These are phyloP conservation scores for Chelonus insularis DNA, from an alignment of 1,140 invertebrate genomes.

Conservation along the genomic window DNA sequence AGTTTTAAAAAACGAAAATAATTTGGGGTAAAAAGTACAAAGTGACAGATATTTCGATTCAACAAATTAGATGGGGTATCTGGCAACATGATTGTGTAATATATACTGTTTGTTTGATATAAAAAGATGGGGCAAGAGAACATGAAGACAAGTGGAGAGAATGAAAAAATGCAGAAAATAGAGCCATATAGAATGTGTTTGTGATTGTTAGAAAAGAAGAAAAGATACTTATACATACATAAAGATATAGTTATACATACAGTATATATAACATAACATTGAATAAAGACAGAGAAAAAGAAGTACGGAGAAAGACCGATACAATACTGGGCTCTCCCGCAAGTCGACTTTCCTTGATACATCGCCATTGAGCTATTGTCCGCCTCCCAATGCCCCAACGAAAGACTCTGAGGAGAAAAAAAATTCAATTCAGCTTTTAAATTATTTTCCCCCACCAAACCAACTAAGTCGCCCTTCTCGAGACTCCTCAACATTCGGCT, in stretches of 20 bases:
- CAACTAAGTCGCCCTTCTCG: slow-evolving; percentile 15
- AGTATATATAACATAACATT: slow-evolving; percentile 28
- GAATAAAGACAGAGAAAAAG: slow-evolving; percentile 30
- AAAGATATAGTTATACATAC: slow-evolving; percentile 9
- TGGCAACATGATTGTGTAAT: too few species aligned
- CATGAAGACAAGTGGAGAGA: slow-evolving; percentile 24
- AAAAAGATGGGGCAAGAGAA: slow-evolving; percentile 9
- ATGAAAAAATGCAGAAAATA: slow-evolving; percentile 23
- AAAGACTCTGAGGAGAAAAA: slow-evolving; percentile 59
- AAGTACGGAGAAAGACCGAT: slow-evolving; percentile 57
- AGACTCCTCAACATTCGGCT: slow-evolving; percentile 17
- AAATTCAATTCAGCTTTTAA: slow-evolving; percentile 63
- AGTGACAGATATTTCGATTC: too few species aligned
- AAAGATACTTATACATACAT: slow-evolving; percentile 16
- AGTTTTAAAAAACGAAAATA: too few species aligned
- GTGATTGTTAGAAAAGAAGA: slow-evolving; percentile 11
- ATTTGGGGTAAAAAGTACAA: too few species aligned
- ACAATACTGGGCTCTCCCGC: slow-evolving; percentile 59
- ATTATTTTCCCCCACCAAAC: slow-evolving; percentile 45
- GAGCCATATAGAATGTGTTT: slow-evolving; percentile 14
- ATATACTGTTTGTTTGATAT: too few species aligned
- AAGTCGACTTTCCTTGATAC: slow-evolving; percentile 63
- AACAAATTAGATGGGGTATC: too few species aligned
- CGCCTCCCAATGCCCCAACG: slow-evolving; percentile 59
- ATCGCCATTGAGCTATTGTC: slow-evolving; percentile 62